Percentiles rank a stretch among this genome's conserved stretches.
These are phyloP conservation scores for Penaeus chinensis DNA, from an alignment of 1,140 invertebrate species.

Conservation along the genomic window DNA sequence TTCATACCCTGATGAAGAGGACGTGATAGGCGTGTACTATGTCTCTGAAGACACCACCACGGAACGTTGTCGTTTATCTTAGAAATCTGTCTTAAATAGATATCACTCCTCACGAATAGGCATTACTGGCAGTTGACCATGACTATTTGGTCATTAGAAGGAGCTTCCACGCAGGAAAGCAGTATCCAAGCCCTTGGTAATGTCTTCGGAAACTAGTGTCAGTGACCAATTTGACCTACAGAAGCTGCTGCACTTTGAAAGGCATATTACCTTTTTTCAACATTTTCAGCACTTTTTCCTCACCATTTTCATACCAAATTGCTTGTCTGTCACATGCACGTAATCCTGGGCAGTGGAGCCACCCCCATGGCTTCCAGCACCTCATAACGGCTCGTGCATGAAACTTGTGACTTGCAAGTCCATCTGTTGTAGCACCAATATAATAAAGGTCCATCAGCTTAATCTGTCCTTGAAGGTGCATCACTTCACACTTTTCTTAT, in stretches of 20 bases:
- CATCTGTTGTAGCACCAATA: conserved; percentile 39
- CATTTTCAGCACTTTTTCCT: neutral
- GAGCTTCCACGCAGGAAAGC: neutral
- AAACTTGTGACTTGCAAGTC: conserved; percentile 19
- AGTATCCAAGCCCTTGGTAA: conserved; percentile 5
- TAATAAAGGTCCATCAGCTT: neutral
- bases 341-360: conserved; percentile 33
- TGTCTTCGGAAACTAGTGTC: conserved; percentile 16
- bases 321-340: conserved; percentile 20
- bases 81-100: conserved; percentile 2
- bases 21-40: no score
- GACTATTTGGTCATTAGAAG: conserved; percentile 9
- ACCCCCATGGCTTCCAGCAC: conserved; percentile 43
- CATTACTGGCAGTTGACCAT: conserved; percentile 38
- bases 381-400: conserved; percentile 27
- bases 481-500: neutral
- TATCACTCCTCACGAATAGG: conserved; percentile 40
- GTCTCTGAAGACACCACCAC: conserved; percentile 23
- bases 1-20: no score
- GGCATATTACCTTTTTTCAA: conserved; percentile 9
- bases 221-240: conserved; percentile 3
- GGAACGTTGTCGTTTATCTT: neutral
- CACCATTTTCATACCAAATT: conserved; percentile 1
- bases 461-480: neutral
- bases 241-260: conserved; percentile 19